phyloP scores from a whole-genome alignment of 1,140 invertebrate genomes.

The Drosophila virilis region DNA sequence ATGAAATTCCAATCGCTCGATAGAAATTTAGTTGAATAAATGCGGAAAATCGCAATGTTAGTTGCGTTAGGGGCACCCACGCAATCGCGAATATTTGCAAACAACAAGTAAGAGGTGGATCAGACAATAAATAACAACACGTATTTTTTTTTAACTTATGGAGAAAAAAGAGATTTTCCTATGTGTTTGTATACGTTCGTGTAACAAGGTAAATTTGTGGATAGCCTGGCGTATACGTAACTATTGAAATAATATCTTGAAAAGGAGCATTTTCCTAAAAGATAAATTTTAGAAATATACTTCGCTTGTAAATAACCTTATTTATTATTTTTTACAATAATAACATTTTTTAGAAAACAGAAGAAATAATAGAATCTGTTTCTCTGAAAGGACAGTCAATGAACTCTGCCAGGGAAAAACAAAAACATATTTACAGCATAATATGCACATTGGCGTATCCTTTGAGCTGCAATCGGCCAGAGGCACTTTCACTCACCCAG shows the following conservation, averaged over 20 bases:
- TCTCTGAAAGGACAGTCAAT: slow-evolving; percentile 36
- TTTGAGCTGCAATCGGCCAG: slow-evolving; percentile 10
- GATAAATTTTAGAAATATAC: no score
- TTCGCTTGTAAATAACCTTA: no score
- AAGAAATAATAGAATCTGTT: not conserved
- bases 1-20: not conserved
- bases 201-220: not conserved
- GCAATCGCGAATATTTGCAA: not conserved
- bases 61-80: slow-evolving; percentile 27
- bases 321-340: not conserved
- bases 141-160: slow-evolving; percentile 9
- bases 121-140: slow-evolving; percentile 20
- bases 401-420: slow-evolving; percentile 27
- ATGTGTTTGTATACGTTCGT: not conserved
- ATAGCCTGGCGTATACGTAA: not conserved
- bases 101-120: not conserved
- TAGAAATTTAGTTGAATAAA: slow-evolving; percentile 27
- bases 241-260: not conserved
- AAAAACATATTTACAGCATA: slow-evolving; percentile 20
- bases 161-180: not conserved
- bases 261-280: no score
- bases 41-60: slow-evolving; percentile 18
- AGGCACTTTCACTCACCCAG: slow-evolving; percentile 48
- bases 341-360: not conserved
- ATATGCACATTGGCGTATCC: slow-evolving; percentile 9